These are phyloP conservation scores for Lithophane socia DNA, from an alignment of 2,888 invertebrate genomes.

Conservation along the genomic window DNA sequence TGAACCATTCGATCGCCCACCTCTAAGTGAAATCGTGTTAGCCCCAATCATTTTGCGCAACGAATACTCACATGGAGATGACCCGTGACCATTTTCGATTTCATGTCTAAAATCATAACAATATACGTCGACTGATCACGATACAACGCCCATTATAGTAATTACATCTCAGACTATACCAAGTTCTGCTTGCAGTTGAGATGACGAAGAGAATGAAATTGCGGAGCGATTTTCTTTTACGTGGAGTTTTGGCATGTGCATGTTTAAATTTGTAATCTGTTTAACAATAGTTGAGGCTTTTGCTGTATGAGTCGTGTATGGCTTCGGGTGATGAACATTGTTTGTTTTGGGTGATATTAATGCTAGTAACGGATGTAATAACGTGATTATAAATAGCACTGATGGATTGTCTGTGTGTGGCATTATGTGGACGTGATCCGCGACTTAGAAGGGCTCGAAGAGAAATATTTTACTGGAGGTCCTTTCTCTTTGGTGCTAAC, in stretches of 20 bases:
- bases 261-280: slow-evolving; percentile 73
- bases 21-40: slow-evolving; percentile 83
- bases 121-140: slow-evolving; percentile 85
- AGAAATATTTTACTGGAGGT: slow-evolving; percentile 45
- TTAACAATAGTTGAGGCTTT: slow-evolving; percentile 85
- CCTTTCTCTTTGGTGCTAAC: slow-evolving; percentile 56
- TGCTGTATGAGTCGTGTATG: slow-evolving; percentile 83
- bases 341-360: slow-evolving; percentile 85
- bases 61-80: slow-evolving; percentile 80
- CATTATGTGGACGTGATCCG: slow-evolving; percentile 67
- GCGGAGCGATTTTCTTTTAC: slow-evolving; percentile 45
- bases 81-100: slow-evolving; percentile 87
- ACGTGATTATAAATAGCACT: slow-evolving; percentile 79
- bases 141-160: slow-evolving; percentile 85
- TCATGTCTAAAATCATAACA: slow-evolving; percentile 88
- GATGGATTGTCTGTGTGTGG: slow-evolving; percentile 77
- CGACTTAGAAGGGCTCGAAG: slow-evolving; percentile 54
- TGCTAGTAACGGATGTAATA: slow-evolving; percentile 73
- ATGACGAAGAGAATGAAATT: slow-evolving; percentile 30
- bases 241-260: slow-evolving; percentile 61
- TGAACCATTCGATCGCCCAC: slow-evolving; percentile 67
- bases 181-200: slow-evolving; percentile 71
- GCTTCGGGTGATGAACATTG: slow-evolving; percentile 86
- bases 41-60: slow-evolving; percentile 80
- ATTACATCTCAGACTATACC: slow-evolving; percentile 80